A percentile compares a stretch with the other conserved stretches of the same genome.
These are phyloP conservation scores for Eucera pruinosa DNA, from an alignment of 2,888 invertebrate genomes.

Conservation along the genomic window DNA sequence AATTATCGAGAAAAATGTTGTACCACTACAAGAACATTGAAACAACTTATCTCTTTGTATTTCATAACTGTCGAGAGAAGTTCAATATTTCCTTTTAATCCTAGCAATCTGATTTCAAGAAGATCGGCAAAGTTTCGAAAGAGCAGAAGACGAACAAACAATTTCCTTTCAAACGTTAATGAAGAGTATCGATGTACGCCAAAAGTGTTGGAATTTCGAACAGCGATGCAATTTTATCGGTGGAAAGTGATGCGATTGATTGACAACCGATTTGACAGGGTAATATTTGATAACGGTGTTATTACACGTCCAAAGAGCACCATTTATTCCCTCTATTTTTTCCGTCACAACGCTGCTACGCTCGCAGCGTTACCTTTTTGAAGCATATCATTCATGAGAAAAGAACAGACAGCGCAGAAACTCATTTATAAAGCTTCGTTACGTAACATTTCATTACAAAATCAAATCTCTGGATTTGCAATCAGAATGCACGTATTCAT, in stretches of 20 bases:
- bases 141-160: constrained; percentile 4
- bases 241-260: constrained; percentile 4
- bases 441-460: constrained; percentile 14
- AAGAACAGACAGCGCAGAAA: not conserved
- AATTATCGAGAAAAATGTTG: not conserved
- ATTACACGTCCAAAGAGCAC: constrained; percentile 17
- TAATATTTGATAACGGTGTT: constrained; percentile 23
- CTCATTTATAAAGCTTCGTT: constrained; percentile 1
- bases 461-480: constrained; percentile 18
- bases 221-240: constrained; percentile 24
- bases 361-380: not conserved
- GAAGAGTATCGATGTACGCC: not conserved
- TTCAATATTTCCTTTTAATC: not conserved
- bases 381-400: not conserved
- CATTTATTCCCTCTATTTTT: constrained; percentile 2
- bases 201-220: not conserved
- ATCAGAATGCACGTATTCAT: constrained; percentile 3
- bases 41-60: not conserved
- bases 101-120: not conserved
- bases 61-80: not conserved
- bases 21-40: not conserved
- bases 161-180: not conserved
- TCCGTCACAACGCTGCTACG: not conserved
- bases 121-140: not conserved
- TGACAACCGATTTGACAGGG: constrained; percentile 27